Conservation (phyloP, 2,888 invertebrate species). For the Drosophila borborema region DNA sequence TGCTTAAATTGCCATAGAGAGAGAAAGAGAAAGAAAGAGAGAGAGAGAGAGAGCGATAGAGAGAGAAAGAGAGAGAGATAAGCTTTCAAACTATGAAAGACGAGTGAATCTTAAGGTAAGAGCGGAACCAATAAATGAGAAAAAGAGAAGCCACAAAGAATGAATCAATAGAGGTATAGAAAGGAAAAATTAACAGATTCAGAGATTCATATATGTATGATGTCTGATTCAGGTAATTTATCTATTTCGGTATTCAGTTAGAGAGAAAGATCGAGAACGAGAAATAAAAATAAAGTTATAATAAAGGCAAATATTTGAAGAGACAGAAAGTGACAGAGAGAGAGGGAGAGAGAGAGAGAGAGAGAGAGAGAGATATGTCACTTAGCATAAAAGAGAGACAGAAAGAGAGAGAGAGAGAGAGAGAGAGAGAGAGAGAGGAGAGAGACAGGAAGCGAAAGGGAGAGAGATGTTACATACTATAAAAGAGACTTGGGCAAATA, state of each 20-base stretch:
- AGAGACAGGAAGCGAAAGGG: too few relatives aligned
- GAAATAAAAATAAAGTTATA: not conserved
- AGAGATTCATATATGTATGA: too few relatives aligned
- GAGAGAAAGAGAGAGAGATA: not conserved
- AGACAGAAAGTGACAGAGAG: not conserved
- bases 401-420: not conserved
- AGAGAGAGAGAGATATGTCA: not conserved
- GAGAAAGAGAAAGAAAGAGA: not conserved
- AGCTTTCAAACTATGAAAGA: not conserved
- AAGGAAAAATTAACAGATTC: fast-evolving
- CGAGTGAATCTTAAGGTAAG: too few relatives aligned
- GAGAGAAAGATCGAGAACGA: not conserved
- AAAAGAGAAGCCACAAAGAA: too few relatives aligned
- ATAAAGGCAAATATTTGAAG: too few relatives aligned
- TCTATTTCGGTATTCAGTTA: too few relatives aligned
- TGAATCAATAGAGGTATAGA: not conserved
- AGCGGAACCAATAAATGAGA: too few relatives aligned
- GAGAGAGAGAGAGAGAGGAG: not conserved
- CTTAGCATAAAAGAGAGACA: not conserved
- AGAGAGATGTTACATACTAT: not conserved
- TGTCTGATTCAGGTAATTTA: too few relatives aligned
- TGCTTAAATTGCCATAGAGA: not conserved
- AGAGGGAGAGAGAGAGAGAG: not conserved
- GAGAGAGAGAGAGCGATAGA: not conserved
- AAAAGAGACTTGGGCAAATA: too few relatives aligned